Conservation (phyloP, 2,888 invertebrate species). For the Holacanthella duospinosa region DNA sequence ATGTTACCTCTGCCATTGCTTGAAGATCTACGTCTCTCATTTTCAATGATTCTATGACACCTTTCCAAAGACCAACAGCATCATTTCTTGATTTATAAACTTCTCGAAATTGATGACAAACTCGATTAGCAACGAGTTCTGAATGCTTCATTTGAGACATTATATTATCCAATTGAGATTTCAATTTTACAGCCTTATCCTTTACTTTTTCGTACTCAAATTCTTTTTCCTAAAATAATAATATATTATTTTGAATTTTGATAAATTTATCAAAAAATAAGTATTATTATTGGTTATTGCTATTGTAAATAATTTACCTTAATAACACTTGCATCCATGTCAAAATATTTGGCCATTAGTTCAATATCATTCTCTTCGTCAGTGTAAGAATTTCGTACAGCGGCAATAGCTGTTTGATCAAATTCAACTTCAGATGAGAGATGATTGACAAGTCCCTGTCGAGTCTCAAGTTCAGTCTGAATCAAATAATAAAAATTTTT, state of each 20-base stretch:
- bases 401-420: conserved; percentile 28
- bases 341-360: conserved; percentile 21
- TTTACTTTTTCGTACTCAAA: conserved; percentile 18
- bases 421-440: conserved; percentile 26
- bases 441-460: conserved; percentile 20
- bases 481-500: background rate
- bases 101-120: conserved; percentile 24
- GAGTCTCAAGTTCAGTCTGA: conserved; percentile 14
- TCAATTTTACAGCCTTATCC: conserved; percentile 10
- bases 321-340: conserved; percentile 23
- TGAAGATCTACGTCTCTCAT: conserved; percentile 28
- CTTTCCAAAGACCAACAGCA: conserved; percentile 28
- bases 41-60: conserved; percentile 24
- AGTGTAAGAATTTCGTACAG: conserved; percentile 19
- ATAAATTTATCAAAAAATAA: too few species aligned
- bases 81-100: conserved; percentile 27
- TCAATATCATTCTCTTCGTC: conserved; percentile 32
- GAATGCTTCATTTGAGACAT: background rate
- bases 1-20: conserved; percentile 22
- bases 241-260: too few species aligned
- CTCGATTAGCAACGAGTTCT: conserved; percentile 5
- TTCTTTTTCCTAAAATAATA: conserved; percentile 25
- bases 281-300: too few species aligned
- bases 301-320: too few species aligned
- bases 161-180: background rate